phyloP scores from a whole-genome alignment of 92 coral and sea anemone species.

The Epizoanthus rinbou region DNA sequence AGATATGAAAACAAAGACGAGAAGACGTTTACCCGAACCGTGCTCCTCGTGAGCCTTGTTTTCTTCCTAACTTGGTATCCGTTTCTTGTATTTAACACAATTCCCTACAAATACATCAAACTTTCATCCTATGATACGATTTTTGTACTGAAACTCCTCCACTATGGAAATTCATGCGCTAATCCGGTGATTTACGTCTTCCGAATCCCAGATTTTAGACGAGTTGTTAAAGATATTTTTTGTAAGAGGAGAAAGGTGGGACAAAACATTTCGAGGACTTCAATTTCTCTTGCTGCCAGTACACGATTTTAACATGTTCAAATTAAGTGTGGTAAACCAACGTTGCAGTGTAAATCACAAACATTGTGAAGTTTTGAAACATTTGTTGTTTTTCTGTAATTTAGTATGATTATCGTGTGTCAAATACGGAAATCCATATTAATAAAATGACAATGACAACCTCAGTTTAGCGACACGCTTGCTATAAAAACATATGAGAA shows the following conservation, averaged over 20 bases:
- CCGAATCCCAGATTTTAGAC: constrained; percentile 74
- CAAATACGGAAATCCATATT: too few relatives aligned
- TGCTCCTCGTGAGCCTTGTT: constrained; percentile 61
- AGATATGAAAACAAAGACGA: constrained; percentile 29
- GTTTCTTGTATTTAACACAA: constrained; percentile 66
- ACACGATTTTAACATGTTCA: too few relatives aligned
- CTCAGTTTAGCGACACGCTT: too few relatives aligned
- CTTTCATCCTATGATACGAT: constrained; percentile 18
- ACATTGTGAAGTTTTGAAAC: too few relatives aligned
- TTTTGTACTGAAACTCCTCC: constrained; percentile 61
- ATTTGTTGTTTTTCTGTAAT: too few relatives aligned
- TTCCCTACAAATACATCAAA: constrained; percentile 10
- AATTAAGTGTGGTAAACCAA: too few relatives aligned
- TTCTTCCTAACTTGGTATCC: constrained; percentile 82
- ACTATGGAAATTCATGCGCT: constrained; percentile 73
- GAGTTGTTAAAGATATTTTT: neutral
- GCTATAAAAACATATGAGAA: too few relatives aligned
- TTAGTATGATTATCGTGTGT: too few relatives aligned
- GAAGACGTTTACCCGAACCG: constrained; percentile 62
- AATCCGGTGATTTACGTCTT: constrained; percentile 82
- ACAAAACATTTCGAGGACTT: too few relatives aligned
- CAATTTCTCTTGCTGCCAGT: too few relatives aligned
- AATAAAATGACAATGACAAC: too few relatives aligned
- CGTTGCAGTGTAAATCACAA: too few relatives aligned
- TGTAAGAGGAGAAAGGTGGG: neutral